Percentiles rank a stretch among this genome's conserved stretches.
Conservation (phyloP, 2,113 vertebrate species). For the Bubo bubo region DNA sequence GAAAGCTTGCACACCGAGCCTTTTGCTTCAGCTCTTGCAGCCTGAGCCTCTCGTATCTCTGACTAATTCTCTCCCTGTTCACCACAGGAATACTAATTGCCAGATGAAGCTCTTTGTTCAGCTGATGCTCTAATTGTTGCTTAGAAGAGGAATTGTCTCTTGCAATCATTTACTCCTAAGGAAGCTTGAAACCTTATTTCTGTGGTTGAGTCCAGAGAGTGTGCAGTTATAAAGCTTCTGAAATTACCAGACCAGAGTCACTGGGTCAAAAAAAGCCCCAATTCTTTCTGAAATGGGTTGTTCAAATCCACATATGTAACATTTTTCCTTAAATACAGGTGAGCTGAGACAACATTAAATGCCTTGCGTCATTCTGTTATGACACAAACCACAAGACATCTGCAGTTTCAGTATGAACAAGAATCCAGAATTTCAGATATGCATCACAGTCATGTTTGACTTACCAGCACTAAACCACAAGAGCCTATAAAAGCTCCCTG, state of each 20-base stretch:
- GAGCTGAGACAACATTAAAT: neutral
- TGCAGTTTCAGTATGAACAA: slow-evolving; percentile 22
- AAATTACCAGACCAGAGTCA: neutral
- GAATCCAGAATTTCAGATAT: neutral
- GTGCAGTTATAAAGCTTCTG: neutral
- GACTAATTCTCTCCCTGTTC: slow-evolving; percentile 51
- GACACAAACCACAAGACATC: neutral
- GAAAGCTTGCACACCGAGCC: neutral
- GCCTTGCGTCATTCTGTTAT: neutral
- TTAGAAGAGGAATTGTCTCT: slow-evolving; percentile 20
- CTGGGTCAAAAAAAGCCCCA: neutral
- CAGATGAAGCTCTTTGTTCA: slow-evolving; percentile 67
- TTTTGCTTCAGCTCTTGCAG: slow-evolving; percentile 25
- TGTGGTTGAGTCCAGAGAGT: neutral
- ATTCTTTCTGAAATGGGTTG: neutral
- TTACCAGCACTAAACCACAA: neutral
- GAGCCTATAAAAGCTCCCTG: neutral
- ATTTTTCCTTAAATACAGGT: neutral
- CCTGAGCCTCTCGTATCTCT: slow-evolving; percentile 30
- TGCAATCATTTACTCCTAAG: neutral
- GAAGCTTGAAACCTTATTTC: neutral
- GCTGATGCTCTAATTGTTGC: slow-evolving; percentile 52
- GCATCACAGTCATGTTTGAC: fast-evolving
- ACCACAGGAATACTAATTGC: slow-evolving; percentile 65
- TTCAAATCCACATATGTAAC: neutral